phyloP scores from a whole-genome alignment of 2,888 invertebrate genomes.

The Heteromurus nitidus region DNA sequence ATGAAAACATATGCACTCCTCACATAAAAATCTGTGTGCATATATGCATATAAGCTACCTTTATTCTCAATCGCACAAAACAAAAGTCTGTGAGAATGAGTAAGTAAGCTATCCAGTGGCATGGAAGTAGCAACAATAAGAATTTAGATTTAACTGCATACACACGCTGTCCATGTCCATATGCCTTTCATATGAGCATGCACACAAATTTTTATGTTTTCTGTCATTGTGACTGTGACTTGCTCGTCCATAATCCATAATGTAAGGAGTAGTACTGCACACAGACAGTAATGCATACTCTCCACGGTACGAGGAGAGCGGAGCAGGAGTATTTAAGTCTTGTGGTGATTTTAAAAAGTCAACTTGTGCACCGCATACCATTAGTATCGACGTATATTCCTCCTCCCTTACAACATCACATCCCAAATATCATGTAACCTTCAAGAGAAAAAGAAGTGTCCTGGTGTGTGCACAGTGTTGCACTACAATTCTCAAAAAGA shows the following conservation, averaged over 20 bases:
- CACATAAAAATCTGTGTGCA: background rate
- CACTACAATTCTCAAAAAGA: background rate
- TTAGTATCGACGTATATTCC: too few species aligned
- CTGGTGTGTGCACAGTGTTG: conserved; percentile 24
- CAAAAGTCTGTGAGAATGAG: too few species aligned
- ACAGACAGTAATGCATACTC: too few species aligned
- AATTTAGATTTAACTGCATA: background rate
- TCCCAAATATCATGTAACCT: conserved; percentile 46
- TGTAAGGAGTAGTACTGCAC: background rate
- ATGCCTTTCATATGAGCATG: background rate
- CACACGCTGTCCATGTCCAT: too few species aligned
- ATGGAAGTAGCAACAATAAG: background rate
- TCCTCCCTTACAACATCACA: background rate
- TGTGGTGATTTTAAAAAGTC: conserved; percentile 45
- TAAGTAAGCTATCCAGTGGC: background rate
- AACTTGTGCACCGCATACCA: conserved; percentile 26
- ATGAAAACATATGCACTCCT: too few species aligned
- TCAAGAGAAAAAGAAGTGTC: conserved; percentile 32
- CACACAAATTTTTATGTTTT: background rate
- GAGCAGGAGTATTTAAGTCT: background rate
- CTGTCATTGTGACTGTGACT: conserved; percentile 13
- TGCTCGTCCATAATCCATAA: background rate
- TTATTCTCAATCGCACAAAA: too few species aligned
- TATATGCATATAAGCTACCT: background rate
- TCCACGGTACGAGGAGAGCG: too few species aligned